These are phyloP conservation scores for Drosophila nigricruria DNA, from an alignment of 2,888 invertebrate species.

Conservation along the genomic window DNA sequence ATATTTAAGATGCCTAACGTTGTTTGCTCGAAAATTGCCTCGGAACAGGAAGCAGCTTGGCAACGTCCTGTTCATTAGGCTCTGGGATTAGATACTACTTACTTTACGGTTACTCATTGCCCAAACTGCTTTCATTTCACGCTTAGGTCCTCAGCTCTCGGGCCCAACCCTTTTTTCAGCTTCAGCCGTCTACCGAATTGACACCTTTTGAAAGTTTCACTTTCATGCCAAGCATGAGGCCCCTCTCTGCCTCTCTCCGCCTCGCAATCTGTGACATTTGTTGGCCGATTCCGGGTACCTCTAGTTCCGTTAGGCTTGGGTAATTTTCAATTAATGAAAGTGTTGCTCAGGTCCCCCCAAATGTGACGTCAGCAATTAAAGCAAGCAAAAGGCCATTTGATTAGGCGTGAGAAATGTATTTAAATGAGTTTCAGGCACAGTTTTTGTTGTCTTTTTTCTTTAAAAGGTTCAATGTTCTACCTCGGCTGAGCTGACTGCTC, in stretches of 20 bases:
- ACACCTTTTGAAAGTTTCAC: slow-evolving; percentile 78
- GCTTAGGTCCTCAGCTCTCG: slow-evolving; percentile 33
- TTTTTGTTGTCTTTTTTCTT: neutral
- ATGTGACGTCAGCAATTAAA: slow-evolving; percentile 63
- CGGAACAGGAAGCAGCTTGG: neutral
- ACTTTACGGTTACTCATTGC: neutral
- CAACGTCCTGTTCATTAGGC: slow-evolving; percentile 6
- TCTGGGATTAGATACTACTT: neutral
- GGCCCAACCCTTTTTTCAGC: slow-evolving; percentile 50
- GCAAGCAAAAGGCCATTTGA: slow-evolving; percentile 46
- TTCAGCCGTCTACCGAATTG: slow-evolving; percentile 65
- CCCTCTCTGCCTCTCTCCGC: neutral
- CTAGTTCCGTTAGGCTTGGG: slow-evolving; percentile 58
- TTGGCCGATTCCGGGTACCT: slow-evolving; percentile 63
- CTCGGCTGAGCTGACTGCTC: neutral
- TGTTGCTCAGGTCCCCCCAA: slow-evolving; percentile 37
- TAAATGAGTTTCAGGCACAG: slow-evolving; percentile 19
- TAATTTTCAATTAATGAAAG: slow-evolving; percentile 79
- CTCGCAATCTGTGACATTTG: slow-evolving; percentile 6
- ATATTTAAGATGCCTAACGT: neutral
- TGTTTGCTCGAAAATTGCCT: neutral
- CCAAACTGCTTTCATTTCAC: slow-evolving; percentile 46
- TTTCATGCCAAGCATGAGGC: slow-evolving; percentile 58
- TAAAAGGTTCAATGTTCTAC: slow-evolving; percentile 63
- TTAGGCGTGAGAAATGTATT: slow-evolving; percentile 45